Evolutionary conservation across 1,140 invertebrate species (phyloP).

Genomic region (Pachypeltis micranthus): DNA sequence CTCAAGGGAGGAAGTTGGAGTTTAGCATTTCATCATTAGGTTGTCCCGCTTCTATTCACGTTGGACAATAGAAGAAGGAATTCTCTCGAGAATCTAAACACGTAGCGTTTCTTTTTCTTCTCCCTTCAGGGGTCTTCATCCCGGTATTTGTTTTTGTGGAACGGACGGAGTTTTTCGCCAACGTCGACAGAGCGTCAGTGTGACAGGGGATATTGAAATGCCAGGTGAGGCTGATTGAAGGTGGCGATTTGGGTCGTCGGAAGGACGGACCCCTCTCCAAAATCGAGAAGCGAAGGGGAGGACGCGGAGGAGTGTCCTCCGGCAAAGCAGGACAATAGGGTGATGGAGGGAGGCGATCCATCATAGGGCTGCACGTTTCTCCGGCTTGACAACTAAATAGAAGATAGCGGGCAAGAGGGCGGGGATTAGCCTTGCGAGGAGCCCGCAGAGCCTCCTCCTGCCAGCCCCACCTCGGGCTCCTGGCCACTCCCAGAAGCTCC

Average conservation of each 20-base stretch:
- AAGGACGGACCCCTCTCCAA: background rate
- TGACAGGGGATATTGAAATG: constrained; percentile 5
- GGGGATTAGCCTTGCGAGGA: constrained; percentile 18
- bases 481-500: constrained; percentile 10
- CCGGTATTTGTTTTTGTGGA: too few relatives aligned
- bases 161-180: too few relatives aligned
- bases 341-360: constrained; percentile 20
- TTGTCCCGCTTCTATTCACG: too few relatives aligned
- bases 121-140: too few relatives aligned
- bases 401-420: constrained; percentile 17
- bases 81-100: too few relatives aligned
- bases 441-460: too few relatives aligned
- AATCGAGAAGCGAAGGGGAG: background rate
- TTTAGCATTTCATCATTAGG: too few relatives aligned
- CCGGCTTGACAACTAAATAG: constrained; percentile 24
- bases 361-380: constrained; percentile 17
- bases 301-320: background rate
- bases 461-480: constrained; percentile 5
- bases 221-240: constrained; percentile 9
- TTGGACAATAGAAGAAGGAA: too few relatives aligned
- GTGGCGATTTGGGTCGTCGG: background rate
- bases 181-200: too few relatives aligned
- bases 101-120: too few relatives aligned
- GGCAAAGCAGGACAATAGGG: constrained; percentile 17
- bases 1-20: too few relatives aligned